A percentile compares a stretch with the other conserved stretches of the same genome.
These are phyloP conservation scores for Saxidomus purpurata DNA, from an alignment of 1,140 invertebrate genomes.

Conservation along the genomic window DNA sequence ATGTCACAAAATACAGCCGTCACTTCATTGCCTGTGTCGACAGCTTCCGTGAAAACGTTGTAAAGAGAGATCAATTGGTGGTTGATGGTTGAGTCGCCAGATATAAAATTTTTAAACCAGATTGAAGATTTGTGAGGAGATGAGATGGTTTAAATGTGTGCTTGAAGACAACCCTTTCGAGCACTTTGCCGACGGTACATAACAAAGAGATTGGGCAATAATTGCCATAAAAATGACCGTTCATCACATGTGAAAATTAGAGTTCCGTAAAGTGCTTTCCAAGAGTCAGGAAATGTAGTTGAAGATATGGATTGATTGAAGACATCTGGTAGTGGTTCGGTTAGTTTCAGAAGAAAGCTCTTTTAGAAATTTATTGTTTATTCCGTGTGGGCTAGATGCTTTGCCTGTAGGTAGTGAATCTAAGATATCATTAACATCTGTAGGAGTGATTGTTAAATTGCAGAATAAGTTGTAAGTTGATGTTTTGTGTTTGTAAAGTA, in stretches of 20 bases:
- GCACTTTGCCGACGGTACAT: background rate
- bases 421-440: too few relatives aligned
- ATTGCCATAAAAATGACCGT: too few relatives aligned
- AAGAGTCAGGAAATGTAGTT: background rate
- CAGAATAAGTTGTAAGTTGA: background rate
- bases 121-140: too few relatives aligned
- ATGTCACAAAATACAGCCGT: too few relatives aligned
- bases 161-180: too few relatives aligned
- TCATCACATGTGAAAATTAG: background rate
- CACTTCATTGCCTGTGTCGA: too few relatives aligned
- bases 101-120: too few relatives aligned
- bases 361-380: constrained; percentile 19
- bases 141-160: too few relatives aligned
- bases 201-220: background rate
- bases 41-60: too few relatives aligned
- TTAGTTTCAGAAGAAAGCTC: background rate
- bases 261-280: too few relatives aligned
- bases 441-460: background rate
- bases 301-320: background rate
- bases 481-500: background rate
- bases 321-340: background rate
- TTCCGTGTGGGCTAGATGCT: constrained; percentile 28
- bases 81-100: too few relatives aligned
- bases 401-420: constrained; percentile 1
- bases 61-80: constrained; percentile 20